These are phyloP conservation scores for Acanthochromis polyacanthus DNA, from an alignment of 2,113 vertebrate species.

Conservation along the genomic window DNA sequence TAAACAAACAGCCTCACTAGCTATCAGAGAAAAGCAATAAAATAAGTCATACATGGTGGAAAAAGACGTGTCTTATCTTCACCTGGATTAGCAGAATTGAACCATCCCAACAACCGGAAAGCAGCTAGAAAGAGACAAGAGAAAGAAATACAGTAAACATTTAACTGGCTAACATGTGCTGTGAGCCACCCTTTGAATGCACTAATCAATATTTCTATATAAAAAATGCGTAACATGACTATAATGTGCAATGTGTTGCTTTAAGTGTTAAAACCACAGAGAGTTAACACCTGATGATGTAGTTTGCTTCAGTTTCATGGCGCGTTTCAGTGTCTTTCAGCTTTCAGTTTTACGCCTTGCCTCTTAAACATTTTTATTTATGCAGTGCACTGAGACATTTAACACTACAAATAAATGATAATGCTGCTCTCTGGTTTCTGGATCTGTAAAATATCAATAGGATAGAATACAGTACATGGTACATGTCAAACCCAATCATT, in stretches of 20 bases:
- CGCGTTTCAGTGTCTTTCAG: too few relatives aligned
- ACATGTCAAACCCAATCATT: too few relatives aligned
- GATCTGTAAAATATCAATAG: too few relatives aligned
- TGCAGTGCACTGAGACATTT: too few relatives aligned
- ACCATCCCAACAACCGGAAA: constrained; percentile 1
- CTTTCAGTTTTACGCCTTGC: too few relatives aligned
- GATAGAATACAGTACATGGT: too few relatives aligned
- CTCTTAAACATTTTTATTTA: too few relatives aligned
- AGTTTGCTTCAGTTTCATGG: background rate
- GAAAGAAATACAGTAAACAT: constrained; percentile 15
- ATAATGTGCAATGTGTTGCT: background rate
- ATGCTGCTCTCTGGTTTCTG: too few relatives aligned
- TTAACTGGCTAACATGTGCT: background rate
- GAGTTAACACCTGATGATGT: background rate
- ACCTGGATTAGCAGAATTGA: background rate
- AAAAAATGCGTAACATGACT: background rate
- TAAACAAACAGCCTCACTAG: constrained; percentile 39
- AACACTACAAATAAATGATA: too few relatives aligned
- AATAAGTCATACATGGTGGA: constrained; percentile 1
- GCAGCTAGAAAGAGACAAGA: background rate
- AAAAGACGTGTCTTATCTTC: background rate
- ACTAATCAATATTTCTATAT: background rate
- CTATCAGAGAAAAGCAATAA: constrained; percentile 5
- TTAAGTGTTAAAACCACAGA: background rate
- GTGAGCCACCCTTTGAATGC: background rate